Evolutionary conservation across 2,113 vertebrate species (phyloP), one percentile per base, ranked within the genome.

Genomic region (Redunca redunca): DNA sequence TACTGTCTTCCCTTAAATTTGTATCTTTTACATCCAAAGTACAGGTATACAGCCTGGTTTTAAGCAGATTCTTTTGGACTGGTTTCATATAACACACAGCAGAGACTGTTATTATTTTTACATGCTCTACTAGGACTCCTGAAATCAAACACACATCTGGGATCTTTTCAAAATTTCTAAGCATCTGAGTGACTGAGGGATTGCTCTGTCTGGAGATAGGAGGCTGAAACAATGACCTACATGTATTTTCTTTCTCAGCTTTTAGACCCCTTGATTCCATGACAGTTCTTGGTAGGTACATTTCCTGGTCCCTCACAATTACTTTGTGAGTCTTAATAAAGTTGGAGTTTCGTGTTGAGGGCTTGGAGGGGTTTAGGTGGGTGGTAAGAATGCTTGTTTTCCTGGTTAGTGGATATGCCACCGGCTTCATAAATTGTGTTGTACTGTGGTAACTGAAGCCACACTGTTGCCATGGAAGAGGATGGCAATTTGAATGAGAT

Each of bases 401-500:
- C 78, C 48, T 40, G 90, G 77, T 43, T 62, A 64, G 83, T 77
- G 60, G 62, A 36, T 86, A 74, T 57, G n/a, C 36, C 15, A 4
- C 4, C 7, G 64, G 7, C 6, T 62, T 91, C 89, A 33, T 46
- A 50, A 82, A 55, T 36, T 40, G 28, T 53, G 52, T 58, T 95
- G 82, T 86, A 57, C 48, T 55, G 19, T 1, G 26, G 52, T 84
- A 64, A 85, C 40, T 53, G 85, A 90, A 95, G 95, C 48, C 94
- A 50, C 30, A 50, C 28, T 15, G 57, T 94, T 91, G 93, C 91
- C 52, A 64, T 67, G 91, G 93, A 19, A 95, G 96, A 94, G 50
- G 91, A 95, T 23, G 88, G 58, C 82, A n/a, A 80, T 90, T 81
- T 86, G 85, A 91, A 94, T 53, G 91, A 94, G 60, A 33, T 67